These are phyloP conservation scores for Empidonax traillii DNA, from an alignment of 2,113 vertebrate species.

Conservation along the genomic window DNA sequence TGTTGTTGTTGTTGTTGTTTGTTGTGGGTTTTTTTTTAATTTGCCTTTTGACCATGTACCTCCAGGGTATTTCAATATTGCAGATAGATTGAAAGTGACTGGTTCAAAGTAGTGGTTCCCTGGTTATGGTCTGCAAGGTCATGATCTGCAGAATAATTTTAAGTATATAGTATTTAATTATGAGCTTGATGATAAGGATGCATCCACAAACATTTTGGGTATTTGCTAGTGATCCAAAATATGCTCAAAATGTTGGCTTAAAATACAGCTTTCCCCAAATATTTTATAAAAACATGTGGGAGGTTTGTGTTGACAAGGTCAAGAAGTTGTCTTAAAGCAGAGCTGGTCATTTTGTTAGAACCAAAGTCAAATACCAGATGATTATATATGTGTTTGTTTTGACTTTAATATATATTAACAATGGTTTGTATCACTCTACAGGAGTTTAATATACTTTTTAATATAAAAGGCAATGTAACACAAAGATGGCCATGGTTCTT, in stretches of 20 bases:
- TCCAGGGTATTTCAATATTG: neutral
- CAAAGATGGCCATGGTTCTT: slow-evolving; percentile 75
- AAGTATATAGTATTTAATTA: neutral
- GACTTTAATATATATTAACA: neutral
- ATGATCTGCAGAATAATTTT: neutral
- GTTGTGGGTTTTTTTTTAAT: neutral
- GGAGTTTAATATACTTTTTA: slow-evolving; percentile 65
- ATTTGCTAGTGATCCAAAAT: neutral
- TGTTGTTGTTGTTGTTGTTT: too few species aligned
- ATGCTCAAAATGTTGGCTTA: neutral
- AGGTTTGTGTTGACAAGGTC: neutral
- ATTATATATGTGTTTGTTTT: neutral
- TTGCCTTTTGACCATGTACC: rapidly evolving
- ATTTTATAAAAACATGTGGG: neutral
- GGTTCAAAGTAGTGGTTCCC: neutral
- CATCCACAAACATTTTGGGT: neutral
- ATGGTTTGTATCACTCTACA: slow-evolving; percentile 1
- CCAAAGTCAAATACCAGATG: neutral
- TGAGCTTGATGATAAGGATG: neutral
- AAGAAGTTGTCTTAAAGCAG: neutral
- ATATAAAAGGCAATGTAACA: slow-evolving; percentile 71
- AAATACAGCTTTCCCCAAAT: neutral
- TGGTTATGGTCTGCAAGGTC: neutral
- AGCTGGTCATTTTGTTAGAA: neutral
- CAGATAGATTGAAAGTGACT: neutral